A percentile compares a stretch with the other conserved stretches of the same genome.
Conservation (phyloP, 2,797 vertebrate genomes). For the Etheostoma nigrum region DNA sequence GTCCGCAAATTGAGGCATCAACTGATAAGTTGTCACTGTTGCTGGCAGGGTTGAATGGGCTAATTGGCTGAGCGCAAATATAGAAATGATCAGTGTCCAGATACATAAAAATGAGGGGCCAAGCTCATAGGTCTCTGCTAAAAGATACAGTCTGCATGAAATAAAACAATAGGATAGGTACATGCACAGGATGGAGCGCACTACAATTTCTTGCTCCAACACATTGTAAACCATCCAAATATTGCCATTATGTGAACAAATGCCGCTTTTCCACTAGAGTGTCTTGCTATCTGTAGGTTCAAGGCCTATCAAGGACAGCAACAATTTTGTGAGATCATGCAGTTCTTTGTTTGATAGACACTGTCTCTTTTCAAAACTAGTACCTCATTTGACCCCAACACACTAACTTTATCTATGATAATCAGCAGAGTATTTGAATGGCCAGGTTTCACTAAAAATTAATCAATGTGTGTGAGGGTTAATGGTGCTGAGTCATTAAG, state of each 20-base stretch:
- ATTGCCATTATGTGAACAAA: not conserved
- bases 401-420: conserved; percentile 16
- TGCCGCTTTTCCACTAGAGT: not conserved
- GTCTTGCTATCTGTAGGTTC: conserved; percentile 2
- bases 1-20: conserved; percentile 16
- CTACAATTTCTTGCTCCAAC: not conserved
- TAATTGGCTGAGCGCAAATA: not conserved
- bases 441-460: conserved; percentile 31
- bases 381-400: conserved; percentile 20
- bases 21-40: conserved; percentile 28
- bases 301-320: not conserved
- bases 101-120: not conserved
- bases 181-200: not conserved
- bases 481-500: not conserved
- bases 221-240: conserved; percentile 5
- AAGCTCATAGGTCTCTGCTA: not conserved
- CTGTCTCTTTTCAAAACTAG: conserved; percentile 1
- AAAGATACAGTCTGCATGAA: not conserved
- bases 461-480: conserved; percentile 8
- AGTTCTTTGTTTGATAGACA: conserved; percentile 10
- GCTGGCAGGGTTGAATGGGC: not conserved
- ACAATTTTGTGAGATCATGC: not conserved
- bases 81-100: not conserved
- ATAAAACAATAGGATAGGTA: conserved; percentile 6
- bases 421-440: conserved; percentile 18